Conservation (phyloP, 2,888 invertebrate species). For the Xylota segnis region DNA sequence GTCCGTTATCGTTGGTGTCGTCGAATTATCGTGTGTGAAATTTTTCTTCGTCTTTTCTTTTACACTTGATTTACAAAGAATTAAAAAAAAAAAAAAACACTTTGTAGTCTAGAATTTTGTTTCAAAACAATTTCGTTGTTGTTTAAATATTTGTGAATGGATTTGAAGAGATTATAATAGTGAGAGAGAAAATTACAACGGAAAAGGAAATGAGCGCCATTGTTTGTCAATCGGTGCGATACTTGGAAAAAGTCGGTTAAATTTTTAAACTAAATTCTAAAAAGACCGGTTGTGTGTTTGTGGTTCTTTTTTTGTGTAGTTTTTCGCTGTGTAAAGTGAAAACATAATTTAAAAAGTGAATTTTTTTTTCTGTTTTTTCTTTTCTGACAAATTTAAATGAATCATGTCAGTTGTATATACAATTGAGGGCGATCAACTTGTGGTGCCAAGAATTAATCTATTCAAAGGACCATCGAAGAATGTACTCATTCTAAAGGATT, state of each 20-base stretch:
- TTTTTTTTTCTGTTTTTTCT: not conserved
- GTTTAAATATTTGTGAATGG: not conserved
- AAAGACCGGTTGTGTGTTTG: conserved; percentile 14
- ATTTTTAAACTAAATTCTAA: conserved; percentile 34
- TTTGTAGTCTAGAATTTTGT: not conserved
- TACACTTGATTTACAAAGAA: not conserved
- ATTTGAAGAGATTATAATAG: not conserved
- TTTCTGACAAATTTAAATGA: conserved; percentile 28
- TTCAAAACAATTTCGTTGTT: not conserved
- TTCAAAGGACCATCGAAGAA: conserved; percentile 80
- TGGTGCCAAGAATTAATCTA: conserved; percentile 81
- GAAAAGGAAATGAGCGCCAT: conserved; percentile 38
- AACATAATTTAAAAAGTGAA: conserved; percentile 35
- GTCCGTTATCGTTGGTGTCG: not conserved
- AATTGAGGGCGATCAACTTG: conserved; percentile 63
- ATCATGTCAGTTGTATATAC: conserved; percentile 83
- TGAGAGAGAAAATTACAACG: not conserved
- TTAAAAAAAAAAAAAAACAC: not conserved
- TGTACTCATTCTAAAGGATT: conserved; percentile 68
- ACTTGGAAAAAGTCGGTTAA: conserved; percentile 50
- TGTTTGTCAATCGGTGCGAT: not conserved
- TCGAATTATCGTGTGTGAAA: not conserved
- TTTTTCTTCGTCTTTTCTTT: not conserved
- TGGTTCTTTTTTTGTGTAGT: not conserved
- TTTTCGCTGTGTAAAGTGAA: conserved; percentile 23